Base-by-base conservation (phyloP, 92 coral and sea anemone species). In the Heteractis magnifica region DNA sequence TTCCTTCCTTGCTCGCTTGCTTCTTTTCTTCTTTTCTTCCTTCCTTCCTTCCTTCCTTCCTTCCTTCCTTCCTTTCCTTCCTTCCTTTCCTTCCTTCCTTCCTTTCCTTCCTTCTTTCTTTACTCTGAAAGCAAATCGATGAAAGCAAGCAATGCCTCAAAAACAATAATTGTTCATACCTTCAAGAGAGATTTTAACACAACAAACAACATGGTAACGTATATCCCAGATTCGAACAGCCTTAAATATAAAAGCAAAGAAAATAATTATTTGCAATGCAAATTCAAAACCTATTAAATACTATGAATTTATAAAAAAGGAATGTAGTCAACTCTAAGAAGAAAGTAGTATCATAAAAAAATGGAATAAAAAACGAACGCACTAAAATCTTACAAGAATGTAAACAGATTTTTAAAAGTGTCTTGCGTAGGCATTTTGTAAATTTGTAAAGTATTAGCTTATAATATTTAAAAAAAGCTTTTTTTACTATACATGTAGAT, bases 121-220 rank as follows among this genome's bases (percentile, higher is more conserved):
- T 11, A 6, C 65, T 53, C 59, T 12, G 13, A 53, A 8, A 16
- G 14, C 15, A 0, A 16, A 12, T 4, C 65, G 26, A 34, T 34
- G 3, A 34, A 34, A 58, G 15, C 23, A 18, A 18, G 23, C 44
- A 18, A 62, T 62, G 1, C 23, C n/a, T 9, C 1, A 13, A 59
- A 16, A 59, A 62, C 0, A n/a, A n/a, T 62, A 18, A 34, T 34
- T 34, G 44, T 34, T 6, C 49, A 72, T 93, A 93, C 97, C 97
- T 88, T 81, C 5, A 93, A n/a, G 5, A 93, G 85, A 41, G 94
- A 88, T 77, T 87, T 91, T 7, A 90, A 60, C 65, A 93, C 97
- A 62, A 88, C 97, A 79, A 93, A 90, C 91, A 93, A 26, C 97
- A 93, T 93, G 15, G 97, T 90, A 20, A 93, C 92, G 73, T 93